These are phyloP conservation scores for Drosophila multiciliata DNA, from an alignment of 2,888 invertebrate genomes.

Conservation along the genomic window DNA sequence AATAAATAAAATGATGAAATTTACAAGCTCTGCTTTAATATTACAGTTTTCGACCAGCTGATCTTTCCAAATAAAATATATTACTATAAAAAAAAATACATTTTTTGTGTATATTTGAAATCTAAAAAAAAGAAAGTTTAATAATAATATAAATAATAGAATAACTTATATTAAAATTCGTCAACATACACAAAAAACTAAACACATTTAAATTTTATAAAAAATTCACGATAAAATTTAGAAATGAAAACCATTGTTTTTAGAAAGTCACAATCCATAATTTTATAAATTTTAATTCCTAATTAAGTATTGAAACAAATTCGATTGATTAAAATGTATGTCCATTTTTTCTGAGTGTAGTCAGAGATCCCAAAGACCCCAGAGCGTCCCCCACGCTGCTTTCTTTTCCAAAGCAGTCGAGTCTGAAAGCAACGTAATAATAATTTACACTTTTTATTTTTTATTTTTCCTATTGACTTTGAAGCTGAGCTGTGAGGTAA, in stretches of 20 bases:
- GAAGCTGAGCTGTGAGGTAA: slow-evolving; percentile 59
- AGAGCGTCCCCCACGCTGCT: slow-evolving; percentile 47
- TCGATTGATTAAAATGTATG: not conserved
- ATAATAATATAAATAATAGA: not conserved
- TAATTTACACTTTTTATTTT: slow-evolving; percentile 63
- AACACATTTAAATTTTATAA: not conserved
- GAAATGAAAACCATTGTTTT: not conserved
- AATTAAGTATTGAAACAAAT: not conserved
- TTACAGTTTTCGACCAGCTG: not conserved
- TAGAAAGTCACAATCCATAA: not conserved
- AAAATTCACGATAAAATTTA: not conserved
- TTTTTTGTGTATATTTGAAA: too few relatives aligned
- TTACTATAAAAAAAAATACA: not conserved
- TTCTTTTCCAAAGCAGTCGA: slow-evolving; percentile 53
- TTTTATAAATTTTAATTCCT: not conserved
- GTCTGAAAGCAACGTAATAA: slow-evolving; percentile 51
- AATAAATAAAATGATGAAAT: not conserved
- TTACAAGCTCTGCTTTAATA: not conserved
- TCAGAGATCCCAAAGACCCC: slow-evolving; percentile 26
- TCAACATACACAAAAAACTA: not conserved
- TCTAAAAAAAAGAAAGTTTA: not conserved
- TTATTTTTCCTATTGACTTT: slow-evolving; percentile 32
- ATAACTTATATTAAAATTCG: not conserved
- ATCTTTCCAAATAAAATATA: not conserved
- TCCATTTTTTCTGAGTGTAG: slow-evolving; percentile 8